Evolutionary conservation across 2,888 invertebrate genomes (phyloP).

Genomic region (Isoperla grammatica): DNA sequence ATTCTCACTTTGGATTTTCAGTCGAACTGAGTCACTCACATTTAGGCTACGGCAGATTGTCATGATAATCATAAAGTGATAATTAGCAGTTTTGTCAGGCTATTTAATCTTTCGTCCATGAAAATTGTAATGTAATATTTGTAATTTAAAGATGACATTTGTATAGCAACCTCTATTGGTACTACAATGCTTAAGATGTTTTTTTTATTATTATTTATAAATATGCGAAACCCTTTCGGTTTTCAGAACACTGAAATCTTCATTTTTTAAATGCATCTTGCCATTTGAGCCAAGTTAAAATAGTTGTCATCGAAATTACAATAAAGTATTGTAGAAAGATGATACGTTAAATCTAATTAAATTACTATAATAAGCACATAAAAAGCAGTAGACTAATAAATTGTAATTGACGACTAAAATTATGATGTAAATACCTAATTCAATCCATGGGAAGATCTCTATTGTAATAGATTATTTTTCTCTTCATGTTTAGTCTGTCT

Average conservation of each 20-base stretch:
- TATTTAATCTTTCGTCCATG: constrained; percentile 26
- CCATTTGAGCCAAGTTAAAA: not conserved
- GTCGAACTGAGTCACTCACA: too few relatives aligned
- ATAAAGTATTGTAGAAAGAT: not conserved
- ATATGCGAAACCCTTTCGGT: constrained; percentile 3
- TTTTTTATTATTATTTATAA: not conserved
- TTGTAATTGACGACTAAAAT: not conserved
- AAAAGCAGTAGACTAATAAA: not conserved
- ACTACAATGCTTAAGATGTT: too few relatives aligned
- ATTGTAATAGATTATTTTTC: constrained; percentile 3
- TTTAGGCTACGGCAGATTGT: too few relatives aligned
- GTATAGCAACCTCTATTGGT: constrained; percentile 4
- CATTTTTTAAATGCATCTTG: not conserved
- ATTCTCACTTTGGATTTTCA: not conserved
- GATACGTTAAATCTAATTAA: not conserved
- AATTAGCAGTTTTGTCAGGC: not conserved
- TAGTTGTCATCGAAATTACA: not conserved
- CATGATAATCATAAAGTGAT: not conserved
- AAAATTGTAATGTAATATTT: constrained; percentile 19
- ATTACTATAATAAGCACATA: not conserved
- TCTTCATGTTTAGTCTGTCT: constrained; percentile 15
- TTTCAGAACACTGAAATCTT: constrained; percentile 3
- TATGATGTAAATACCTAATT: constrained; percentile 2
- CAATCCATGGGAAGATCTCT: constrained; percentile 1
- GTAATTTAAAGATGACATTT: constrained; percentile 20